Conservation (phyloP, 2,797 vertebrate species). For the Hylomyscus alleni region DNA sequence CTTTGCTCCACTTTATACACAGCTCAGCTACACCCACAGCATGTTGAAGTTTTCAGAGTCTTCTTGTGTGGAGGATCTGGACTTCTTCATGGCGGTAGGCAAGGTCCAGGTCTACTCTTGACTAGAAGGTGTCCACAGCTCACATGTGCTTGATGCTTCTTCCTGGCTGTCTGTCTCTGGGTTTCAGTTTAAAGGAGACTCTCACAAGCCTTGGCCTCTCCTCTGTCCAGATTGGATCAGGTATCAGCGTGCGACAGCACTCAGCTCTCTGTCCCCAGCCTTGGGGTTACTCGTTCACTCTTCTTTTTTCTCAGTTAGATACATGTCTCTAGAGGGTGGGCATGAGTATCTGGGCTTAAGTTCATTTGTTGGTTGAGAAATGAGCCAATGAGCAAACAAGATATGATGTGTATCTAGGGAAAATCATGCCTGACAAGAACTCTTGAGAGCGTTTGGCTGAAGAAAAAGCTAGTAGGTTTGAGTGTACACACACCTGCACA, state of each 20-base stretch:
- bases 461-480: not conserved
- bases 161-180: not conserved
- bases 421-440: not conserved
- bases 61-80: not conserved
- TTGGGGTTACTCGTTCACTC: not conserved
- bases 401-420: not conserved
- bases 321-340: not conserved
- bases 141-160: not conserved
- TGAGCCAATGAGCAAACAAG: not conserved
- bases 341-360: not conserved
- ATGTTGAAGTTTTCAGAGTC: not conserved
- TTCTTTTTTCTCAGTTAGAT: not conserved
- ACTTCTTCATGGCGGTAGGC: not conserved
- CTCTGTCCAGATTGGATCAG: not conserved
- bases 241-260: not conserved
- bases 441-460: not conserved
- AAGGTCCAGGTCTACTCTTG: not conserved
- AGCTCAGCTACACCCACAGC: not conserved
- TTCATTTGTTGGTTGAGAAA: not conserved
- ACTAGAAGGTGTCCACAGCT: rapidly evolving
- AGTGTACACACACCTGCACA: not conserved
- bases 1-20: not conserved
- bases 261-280: not conserved
- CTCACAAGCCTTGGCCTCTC: not conserved
- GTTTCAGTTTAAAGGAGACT: not conserved